A percentile compares a stretch with the other conserved stretches of the same genome.
Conservation (phyloP, 2,113 vertebrate genomes). For the Rhynchopsitta pachyrhyncha region DNA sequence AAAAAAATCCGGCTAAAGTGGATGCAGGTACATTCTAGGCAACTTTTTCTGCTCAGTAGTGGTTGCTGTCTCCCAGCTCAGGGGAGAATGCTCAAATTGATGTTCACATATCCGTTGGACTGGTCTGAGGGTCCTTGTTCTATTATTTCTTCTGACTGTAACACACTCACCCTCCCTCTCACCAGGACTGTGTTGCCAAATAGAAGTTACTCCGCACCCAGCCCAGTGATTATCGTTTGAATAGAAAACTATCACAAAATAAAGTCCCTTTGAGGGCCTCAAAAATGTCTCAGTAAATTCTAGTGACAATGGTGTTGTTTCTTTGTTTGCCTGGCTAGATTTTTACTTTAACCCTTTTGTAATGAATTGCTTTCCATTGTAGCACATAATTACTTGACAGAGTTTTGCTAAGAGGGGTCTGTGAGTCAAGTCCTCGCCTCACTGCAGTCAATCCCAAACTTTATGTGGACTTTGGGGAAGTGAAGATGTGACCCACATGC, state of each 20-base stretch:
- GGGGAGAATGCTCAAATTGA: not conserved
- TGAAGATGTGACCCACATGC: not conserved
- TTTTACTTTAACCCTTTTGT: not conserved
- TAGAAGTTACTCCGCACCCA: conserved; percentile 35
- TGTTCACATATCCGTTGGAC: not conserved
- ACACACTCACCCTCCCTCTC: not conserved
- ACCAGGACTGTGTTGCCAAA: not conserved
- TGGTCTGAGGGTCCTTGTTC: conserved; percentile 33
- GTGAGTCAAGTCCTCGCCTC: not conserved
- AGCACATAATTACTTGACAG: not conserved
- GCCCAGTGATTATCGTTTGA: conserved; percentile 1
- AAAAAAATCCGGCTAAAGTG: not conserved
- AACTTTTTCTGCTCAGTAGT: not conserved
- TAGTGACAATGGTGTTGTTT: not conserved
- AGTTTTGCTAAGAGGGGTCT: not conserved
- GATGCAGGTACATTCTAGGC: not conserved
- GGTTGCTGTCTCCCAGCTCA: not conserved
- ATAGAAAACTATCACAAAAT: not conserved
- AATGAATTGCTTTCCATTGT: not conserved
- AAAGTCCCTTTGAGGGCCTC: not conserved
- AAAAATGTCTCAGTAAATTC: not conserved
- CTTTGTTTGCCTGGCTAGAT: not conserved
- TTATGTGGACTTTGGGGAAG: not conserved
- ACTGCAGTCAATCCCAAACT: not conserved
- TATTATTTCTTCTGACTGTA: conserved; percentile 19